Evolutionary conservation across 2,888 invertebrate species (phyloP).

Genomic region (Papilio gigon): DNA sequence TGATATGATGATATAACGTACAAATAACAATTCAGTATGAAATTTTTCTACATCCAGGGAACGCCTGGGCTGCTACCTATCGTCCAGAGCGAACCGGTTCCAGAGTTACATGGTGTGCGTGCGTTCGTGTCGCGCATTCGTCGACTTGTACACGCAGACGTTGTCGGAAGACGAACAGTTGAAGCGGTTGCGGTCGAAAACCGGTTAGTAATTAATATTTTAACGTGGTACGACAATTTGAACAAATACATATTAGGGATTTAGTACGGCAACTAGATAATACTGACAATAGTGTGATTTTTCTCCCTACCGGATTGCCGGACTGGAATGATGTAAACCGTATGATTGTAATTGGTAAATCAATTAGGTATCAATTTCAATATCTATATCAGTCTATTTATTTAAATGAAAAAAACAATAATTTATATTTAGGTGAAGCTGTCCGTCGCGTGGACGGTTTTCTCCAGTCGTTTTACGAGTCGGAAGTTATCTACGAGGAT

Average conservation of each 20-base stretch:
- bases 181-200: slow-evolving; percentile 14
- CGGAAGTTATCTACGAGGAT: not conserved
- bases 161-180: slow-evolving; percentile 45
- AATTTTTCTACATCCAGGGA: slow-evolving; percentile 52
- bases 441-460: not conserved
- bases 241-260: no score
- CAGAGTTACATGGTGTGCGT: slow-evolving; percentile 55
- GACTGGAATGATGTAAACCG: no score
- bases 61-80: slow-evolving; percentile 61
- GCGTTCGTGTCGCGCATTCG: slow-evolving; percentile 53
- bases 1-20: no score
- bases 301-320: no score
- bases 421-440: not conserved
- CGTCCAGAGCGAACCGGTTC: slow-evolving; percentile 61
- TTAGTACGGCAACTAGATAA: no score
- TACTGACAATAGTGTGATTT: no score
- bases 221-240: no score
- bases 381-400: no score
- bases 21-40: no score
- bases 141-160: slow-evolving; percentile 58
- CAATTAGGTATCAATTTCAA: no score
- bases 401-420: not conserved
- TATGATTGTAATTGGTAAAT: no score
- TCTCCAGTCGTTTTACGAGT: not conserved
- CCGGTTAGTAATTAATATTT: slow-evolving; percentile 2